A percentile compares a stretch with the other conserved stretches of the same genome.
These are phyloP conservation scores for Caradrina kadenii DNA, from an alignment of 2,888 invertebrate genomes.

Conservation along the genomic window DNA sequence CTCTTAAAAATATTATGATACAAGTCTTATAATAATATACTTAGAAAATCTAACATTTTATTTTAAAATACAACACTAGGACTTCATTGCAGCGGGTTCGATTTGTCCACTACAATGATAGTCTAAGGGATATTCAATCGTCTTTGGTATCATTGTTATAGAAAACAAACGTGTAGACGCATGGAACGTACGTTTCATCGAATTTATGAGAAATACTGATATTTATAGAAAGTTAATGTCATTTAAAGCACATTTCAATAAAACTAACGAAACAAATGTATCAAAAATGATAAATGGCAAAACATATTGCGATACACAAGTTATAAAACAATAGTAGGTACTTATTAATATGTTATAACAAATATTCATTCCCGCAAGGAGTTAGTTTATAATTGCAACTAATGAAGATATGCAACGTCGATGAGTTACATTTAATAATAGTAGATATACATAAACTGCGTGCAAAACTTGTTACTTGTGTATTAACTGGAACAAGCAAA, in stretches of 20 bases:
- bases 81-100: conserved; percentile 73
- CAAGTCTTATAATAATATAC: conserved; percentile 85
- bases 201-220: conserved; percentile 83
- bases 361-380: conserved; percentile 37
- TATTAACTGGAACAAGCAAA: conserved; percentile 46
- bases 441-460: conserved; percentile 34
- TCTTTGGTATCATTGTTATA: conserved; percentile 90
- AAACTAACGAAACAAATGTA: conserved; percentile 84
- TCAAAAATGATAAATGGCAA: conserved; percentile 83
- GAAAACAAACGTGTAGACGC: conserved; percentile 80
- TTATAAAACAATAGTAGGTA: conserved; percentile 49
- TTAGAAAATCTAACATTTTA: conserved; percentile 84
- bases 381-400: conserved; percentile 34
- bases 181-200: conserved; percentile 72
- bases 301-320: conserved; percentile 71
- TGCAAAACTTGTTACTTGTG: conserved; percentile 60
- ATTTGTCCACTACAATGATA: conserved; percentile 75
- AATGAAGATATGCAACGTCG: conserved; percentile 36
- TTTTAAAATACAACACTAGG: conserved; percentile 82
- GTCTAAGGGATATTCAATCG: conserved; percentile 88
- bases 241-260: conserved; percentile 86
- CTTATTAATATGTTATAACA: conserved; percentile 56
- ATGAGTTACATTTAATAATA: conserved; percentile 30
- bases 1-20: conserved; percentile 83
- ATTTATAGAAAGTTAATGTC: conserved; percentile 82